Conservation (phyloP, 2,113 vertebrate species). For the Solenodon paradoxus region DNA sequence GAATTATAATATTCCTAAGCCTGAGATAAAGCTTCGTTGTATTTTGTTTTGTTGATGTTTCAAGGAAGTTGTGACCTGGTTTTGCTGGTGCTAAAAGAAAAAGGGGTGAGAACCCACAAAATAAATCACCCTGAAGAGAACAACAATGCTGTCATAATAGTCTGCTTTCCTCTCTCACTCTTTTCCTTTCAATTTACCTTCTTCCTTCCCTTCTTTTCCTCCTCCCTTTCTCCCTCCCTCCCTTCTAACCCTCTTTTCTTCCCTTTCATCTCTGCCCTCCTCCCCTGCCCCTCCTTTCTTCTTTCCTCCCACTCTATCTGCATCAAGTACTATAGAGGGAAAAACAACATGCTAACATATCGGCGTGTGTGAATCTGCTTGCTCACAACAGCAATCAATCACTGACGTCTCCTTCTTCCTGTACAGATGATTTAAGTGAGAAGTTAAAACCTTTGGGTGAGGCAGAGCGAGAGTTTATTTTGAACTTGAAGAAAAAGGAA, state of each 20-base stretch:
- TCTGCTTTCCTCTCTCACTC: background rate
- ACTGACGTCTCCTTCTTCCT: slow-evolving; percentile 21
- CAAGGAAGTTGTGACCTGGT: background rate
- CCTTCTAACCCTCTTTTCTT: background rate
- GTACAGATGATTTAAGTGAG: slow-evolving; percentile 89
- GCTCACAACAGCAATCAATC: background rate
- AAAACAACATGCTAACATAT: background rate
- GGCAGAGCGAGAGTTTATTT: slow-evolving; percentile 90
- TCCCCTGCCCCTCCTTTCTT: background rate
- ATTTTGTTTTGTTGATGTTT: background rate
- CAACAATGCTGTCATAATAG: background rate
- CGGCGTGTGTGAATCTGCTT: background rate
- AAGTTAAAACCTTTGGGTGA: slow-evolving; percentile 89
- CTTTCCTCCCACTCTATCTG: background rate
- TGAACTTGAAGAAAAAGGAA: slow-evolving; percentile 92
- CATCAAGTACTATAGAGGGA: background rate
- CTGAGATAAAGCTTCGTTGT: slow-evolving; percentile 14
- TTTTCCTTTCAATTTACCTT: no score
- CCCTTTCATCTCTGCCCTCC: background rate
- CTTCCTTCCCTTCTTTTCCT: background rate
- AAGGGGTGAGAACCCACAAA: background rate
- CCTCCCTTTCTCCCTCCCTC: background rate
- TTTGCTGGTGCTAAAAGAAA: background rate
- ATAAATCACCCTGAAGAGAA: background rate
- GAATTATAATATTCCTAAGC: background rate